Conservation (phyloP, 2,888 invertebrate species). For the Rhopalosiphum nymphaeae region DNA sequence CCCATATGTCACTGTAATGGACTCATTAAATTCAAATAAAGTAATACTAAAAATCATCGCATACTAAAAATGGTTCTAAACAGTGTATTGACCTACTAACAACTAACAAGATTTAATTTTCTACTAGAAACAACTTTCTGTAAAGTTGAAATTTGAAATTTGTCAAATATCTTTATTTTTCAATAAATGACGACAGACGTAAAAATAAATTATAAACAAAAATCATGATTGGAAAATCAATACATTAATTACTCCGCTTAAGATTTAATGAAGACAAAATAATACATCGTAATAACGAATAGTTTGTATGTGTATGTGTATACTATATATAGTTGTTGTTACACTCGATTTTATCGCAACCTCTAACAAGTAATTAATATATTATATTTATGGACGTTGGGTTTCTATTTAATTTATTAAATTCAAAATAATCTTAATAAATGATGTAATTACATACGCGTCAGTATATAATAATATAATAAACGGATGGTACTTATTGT, state of each 20-base stretch:
- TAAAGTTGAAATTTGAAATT: too few species aligned
- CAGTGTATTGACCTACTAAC: neutral
- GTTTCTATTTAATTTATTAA: too few species aligned
- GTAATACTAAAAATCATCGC: neutral
- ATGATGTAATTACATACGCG: too few species aligned
- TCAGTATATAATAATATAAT: too few species aligned
- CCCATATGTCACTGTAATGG: neutral
- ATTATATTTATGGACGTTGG: neutral
- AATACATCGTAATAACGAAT: neutral
- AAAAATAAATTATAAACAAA: neutral
- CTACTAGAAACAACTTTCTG: too few species aligned
- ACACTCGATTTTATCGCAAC: neutral
- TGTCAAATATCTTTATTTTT: too few species aligned
- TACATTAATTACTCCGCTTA: neutral
- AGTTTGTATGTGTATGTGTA: neutral
- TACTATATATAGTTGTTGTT: neutral
- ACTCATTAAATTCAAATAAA: neutral
- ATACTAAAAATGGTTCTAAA: neutral
- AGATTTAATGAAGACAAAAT: neutral
- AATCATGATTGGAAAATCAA: neutral
- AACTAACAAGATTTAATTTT: too few species aligned
- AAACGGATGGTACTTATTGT: too few species aligned
- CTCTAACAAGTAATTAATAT: neutral
- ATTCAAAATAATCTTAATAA: too few species aligned
- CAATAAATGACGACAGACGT: too few species aligned